Base-by-base conservation (phyloP, 2,113 vertebrate genomes). In the Gambusia affinis region DNA sequence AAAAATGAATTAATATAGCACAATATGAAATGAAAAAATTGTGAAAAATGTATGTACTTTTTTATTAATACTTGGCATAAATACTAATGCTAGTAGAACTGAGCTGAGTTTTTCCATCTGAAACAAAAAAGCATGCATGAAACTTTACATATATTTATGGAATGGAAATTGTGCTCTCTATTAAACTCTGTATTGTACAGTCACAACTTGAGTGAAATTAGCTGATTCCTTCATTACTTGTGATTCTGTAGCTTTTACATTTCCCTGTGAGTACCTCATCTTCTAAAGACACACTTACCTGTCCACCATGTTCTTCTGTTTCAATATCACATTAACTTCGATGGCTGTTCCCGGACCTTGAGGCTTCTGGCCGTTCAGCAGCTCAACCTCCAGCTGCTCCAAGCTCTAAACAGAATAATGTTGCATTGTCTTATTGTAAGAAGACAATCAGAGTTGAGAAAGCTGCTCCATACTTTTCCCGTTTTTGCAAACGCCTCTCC, bases 321-420 rank as follows among this genome's bases (percentile, higher is more conserved):
- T 94, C 28, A 99, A 94, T 90, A 99, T 95, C 65, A 82, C 93
- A 81, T 98, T 91, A 54, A 99, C 94, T 89, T 99, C 97, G 8
- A 88, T 91, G 24, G 98, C 95, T 0, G 98, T 99, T 24, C 92
- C 96, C n/a, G 98, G 98, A 82, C 98, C 98, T 87, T 99, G 98
- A 67, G 99, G 95, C 92, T 99, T 99, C 94, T 99, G 98, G 51
- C 98, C 98, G 2, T 98, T 97, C 91, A 99, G 92, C 96, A 99
- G 91, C 92, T 99, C 98, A 57, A 95, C 96, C 93, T 99, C 98
- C 81, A 99, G 85, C 92, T 98, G 94, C 87, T 98, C 97, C 1
- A 99, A 96, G 62, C 96, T 94, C 98, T 99, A 80, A 72, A 79
- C 91, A 71, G 30, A 64, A 15, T 60, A 11, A 73, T n/a, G 12